Base-by-base conservation (phyloP, 2,888 invertebrate species). In the Sesia bembeciformis region DNA sequence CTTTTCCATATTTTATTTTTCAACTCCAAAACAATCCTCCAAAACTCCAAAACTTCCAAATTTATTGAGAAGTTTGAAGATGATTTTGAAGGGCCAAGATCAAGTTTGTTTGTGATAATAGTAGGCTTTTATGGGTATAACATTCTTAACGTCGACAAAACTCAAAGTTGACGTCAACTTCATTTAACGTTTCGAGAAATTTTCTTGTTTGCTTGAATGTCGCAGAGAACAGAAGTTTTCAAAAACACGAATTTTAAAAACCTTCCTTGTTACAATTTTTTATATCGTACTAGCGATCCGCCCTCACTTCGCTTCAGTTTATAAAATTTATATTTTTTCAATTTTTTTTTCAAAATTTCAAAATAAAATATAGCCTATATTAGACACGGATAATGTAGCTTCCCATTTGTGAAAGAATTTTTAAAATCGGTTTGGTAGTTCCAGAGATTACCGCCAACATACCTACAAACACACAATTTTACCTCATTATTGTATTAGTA, bases 101-200 rank as follows among this genome's bases (percentile, higher is more conserved):
- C 55, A 64, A 64, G 56, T 68, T 68, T 52, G 53, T 53, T 57
- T 46, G 53, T n/a, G 52, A 58, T 53, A 54, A 61, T 62, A 63
- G 62, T 63, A 57, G 57, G 55, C 60, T 62, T 57, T 58, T 58
- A 67, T 64, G 61, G 58, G 62, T 64, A 61, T 60, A 60, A 6
- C 42, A 7, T 7, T 51, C 49, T 55, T 43, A 46, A 43, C 51
- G 53, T 52, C 40, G 42, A 39, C 2, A 39, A 49, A 42, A 5
- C 8, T 5, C 49, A 8, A 23, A 41, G 38, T 1, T 41, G 56
- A 50, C 56, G 52, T 56, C 40, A 55, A 68, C 52, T 60, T 61
- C 60, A 63, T 58, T 58, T 58, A 52, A 40, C 39, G 52, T 57
- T 55, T 59, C 51, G 57, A 55, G 54, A 58, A 58, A 52, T 53